A percentile compares a stretch with the other conserved stretches of the same genome.
phyloP scores from a whole-genome alignment of 2,888 invertebrate species.

The Pandemis heparana region DNA sequence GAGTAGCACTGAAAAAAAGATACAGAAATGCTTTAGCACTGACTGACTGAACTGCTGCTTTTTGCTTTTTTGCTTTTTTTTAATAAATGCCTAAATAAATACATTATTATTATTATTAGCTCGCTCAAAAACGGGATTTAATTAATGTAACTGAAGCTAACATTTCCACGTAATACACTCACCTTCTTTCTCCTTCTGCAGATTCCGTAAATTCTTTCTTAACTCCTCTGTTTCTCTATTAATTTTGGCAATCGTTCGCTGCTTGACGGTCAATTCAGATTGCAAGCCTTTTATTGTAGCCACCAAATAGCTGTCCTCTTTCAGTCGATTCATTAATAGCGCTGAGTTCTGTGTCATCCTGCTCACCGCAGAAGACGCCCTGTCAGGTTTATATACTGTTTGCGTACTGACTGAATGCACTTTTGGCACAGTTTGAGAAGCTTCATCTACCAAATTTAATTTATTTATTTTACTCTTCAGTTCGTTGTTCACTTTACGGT shows the following conservation, averaged over 20 bases:
- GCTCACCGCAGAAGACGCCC: constrained; percentile 79
- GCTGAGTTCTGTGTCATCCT: constrained; percentile 85
- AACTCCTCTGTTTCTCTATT: constrained; percentile 92
- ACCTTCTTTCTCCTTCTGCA: constrained; percentile 92
- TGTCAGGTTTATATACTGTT: constrained; percentile 71
- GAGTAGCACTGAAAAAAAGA: constrained; percentile 66
- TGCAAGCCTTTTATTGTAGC: constrained; percentile 93
- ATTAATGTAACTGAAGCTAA: no score
- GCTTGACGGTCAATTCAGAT: constrained; percentile 90
- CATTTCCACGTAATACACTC: constrained; percentile 9
- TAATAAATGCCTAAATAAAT: no score
- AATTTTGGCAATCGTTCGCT: constrained; percentile 89
- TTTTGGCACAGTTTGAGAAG: constrained; percentile 80
- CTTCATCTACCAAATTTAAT: constrained; percentile 63
- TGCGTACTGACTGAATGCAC: constrained; percentile 66
- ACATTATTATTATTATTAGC: no score
- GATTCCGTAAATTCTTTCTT: constrained; percentile 89
- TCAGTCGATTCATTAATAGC: constrained; percentile 79
- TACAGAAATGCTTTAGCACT: no score
- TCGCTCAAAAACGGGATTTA: no score
- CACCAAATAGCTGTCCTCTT: constrained; percentile 91
- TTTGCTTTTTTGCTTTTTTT: no score
- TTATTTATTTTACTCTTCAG: constrained; percentile 84
- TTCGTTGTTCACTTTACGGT: constrained; percentile 77
- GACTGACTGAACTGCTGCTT: no score